Evolutionary conservation across 2,113 vertebrate species (phyloP), one percentile per base, ranked within the genome.

Genomic region (Pavo muticus): DNA sequence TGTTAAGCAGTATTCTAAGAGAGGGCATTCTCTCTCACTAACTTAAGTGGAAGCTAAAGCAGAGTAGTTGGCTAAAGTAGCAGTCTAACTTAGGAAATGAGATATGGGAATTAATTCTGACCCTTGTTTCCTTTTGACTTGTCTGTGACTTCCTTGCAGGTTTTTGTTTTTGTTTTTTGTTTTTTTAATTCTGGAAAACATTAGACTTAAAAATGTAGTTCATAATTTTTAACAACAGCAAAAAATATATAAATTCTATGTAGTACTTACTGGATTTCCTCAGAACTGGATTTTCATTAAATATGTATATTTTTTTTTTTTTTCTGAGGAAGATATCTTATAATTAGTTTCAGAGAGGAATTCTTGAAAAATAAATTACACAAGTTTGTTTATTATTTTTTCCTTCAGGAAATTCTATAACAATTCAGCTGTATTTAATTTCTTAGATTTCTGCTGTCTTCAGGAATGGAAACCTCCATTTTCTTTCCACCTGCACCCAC

Each of bases 401-500:
- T 93, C 50, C 54, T 94, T 30, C 76, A 82, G 50, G 39, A 48
- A 61, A 60, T 92, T 88, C 89, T 82, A 18, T 44, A 48, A 24
- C 60, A 94, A 19, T 18, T 94, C 16, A 47, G 80, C 78, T 93
- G 68, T 76, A 17, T 29, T 86, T 81, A 59, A 84, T 94, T 48
- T 60, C 69, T 86, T 94, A 87, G 86, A 42, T 94, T 91, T 95
- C 76, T 65, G 3, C 94, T 94, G 93, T 64, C 8, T 4, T 88
- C 78, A 88, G 70, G 72, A 77, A 39, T 61, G 9, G 50, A 71
- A 15, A 21, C 52, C 59, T 47, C 9, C 2, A 0, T 52, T 60
- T 77, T 72, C 39, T 60, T 77, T 67, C 39, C 9, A 27, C 20
- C 9, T 40, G 8, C 39, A 16, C 10, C 16, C 16, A 19, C 7